Evolutionary conservation across 1,140 invertebrate species (phyloP).

Genomic region (Meteorus sp.): DNA sequence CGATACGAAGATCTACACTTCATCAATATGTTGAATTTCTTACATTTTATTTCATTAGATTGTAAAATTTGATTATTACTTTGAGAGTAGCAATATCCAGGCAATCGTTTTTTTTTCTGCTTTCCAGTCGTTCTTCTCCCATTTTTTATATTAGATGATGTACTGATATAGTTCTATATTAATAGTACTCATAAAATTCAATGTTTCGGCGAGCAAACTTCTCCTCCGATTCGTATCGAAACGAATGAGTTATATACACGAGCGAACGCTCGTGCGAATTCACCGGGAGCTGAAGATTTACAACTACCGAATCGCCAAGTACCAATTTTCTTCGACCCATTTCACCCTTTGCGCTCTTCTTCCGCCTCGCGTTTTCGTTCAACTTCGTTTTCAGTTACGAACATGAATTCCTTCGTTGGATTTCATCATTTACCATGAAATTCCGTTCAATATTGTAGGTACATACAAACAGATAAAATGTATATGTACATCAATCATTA

Average conservation of each 20-base stretch:
- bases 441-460: neutral
- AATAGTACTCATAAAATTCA: neutral
- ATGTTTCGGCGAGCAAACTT: neutral
- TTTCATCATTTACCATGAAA: neutral
- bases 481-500: too few species aligned
- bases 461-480: neutral
- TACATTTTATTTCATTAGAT: too few species aligned
- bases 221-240: neutral
- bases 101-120: too few species aligned
- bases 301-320: conserved; percentile 18
- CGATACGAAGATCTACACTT: too few species aligned
- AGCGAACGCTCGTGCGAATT: conserved; percentile 4
- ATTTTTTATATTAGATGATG: neutral
- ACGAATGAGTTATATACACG: conserved; percentile 7
- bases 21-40: too few species aligned
- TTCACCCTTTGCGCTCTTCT: neutral
- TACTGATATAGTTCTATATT: neutral
- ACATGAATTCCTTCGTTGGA: neutral
- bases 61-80: too few species aligned
- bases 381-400: conserved; percentile 12
- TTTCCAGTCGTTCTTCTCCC: too few species aligned
- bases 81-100: too few species aligned
- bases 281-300: conserved; percentile 4
- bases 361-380: neutral
- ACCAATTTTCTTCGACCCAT: conserved; percentile 19